phyloP scores from a whole-genome alignment of 2,797 vertebrate genomes.

The Sylvia borin region DNA sequence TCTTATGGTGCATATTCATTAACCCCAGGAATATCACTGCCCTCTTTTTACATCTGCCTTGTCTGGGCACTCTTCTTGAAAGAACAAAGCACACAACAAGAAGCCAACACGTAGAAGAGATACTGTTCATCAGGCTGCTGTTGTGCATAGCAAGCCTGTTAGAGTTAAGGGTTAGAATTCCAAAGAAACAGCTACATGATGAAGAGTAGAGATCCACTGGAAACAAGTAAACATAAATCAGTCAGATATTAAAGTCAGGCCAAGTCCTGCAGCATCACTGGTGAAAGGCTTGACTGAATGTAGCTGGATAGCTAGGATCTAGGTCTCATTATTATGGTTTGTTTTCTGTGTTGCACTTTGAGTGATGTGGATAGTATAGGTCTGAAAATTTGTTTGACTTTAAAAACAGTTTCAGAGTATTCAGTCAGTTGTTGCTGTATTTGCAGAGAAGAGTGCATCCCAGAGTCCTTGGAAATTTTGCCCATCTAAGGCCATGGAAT shows the following conservation, averaged over 20 bases:
- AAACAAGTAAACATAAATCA: neutral
- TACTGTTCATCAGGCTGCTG: neutral
- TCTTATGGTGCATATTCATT: neutral
- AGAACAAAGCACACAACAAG: neutral
- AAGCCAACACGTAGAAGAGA: neutral
- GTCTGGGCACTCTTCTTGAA: neutral
- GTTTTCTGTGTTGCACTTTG: neutral
- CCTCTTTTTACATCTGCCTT: neutral
- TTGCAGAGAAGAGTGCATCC: neutral
- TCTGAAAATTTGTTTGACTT: neutral
- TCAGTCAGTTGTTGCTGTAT: neutral
- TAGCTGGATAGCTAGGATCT: neutral
- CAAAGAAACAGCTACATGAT: neutral
- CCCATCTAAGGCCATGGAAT: neutral
- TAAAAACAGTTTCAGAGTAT: neutral
- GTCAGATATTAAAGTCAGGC: neutral
- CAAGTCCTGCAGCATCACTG: neutral
- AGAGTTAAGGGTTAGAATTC: neutral
- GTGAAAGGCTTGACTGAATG: neutral
- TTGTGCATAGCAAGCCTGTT: neutral
- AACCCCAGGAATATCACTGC: neutral
- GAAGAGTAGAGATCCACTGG: rapidly evolving
- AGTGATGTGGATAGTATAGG: neutral
- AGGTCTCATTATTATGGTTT: neutral
- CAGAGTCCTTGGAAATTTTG: neutral